These are phyloP conservation scores for Kryptolebias marmoratus DNA, from an alignment of 2,113 vertebrate species.

Conservation along the genomic window DNA sequence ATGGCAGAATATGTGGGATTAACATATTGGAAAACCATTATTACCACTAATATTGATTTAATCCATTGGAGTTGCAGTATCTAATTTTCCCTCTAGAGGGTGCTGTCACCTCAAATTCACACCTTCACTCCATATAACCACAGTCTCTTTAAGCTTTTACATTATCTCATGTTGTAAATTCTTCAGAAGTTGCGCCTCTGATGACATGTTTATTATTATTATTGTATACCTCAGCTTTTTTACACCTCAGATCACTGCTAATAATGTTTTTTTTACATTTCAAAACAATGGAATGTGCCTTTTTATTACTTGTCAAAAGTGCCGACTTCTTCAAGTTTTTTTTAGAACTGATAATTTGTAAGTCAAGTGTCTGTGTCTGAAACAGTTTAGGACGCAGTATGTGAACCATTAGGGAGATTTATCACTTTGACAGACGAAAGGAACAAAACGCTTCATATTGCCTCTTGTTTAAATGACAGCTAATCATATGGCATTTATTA, in stretches of 20 bases:
- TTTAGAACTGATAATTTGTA: too few relatives aligned
- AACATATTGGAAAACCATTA: too few relatives aligned
- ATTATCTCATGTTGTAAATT: too few relatives aligned
- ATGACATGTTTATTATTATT: background rate
- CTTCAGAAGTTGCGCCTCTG: background rate
- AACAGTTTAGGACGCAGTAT: background rate
- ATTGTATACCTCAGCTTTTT: background rate
- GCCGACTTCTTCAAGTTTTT: too few relatives aligned
- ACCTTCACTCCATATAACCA: too few relatives aligned
- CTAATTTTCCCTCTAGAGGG: slow-evolving; percentile 21
- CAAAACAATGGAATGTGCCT: too few relatives aligned
- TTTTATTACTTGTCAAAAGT: too few relatives aligned
- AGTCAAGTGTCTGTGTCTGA: background rate
- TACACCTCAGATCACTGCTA: background rate
- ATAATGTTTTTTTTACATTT: background rate
- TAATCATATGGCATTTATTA: background rate
- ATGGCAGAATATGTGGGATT: too few relatives aligned
- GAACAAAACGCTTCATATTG: background rate
- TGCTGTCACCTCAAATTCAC: slow-evolving; percentile 6
- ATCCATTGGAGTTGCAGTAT: slow-evolving; percentile 5
- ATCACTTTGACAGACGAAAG: background rate
- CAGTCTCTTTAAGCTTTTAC: background rate
- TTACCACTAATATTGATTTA: background rate
- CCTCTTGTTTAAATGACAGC: background rate
- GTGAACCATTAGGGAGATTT: background rate